Evolutionary conservation across 2,797 vertebrate species (phyloP).

Genomic region (Columba guinea): DNA sequence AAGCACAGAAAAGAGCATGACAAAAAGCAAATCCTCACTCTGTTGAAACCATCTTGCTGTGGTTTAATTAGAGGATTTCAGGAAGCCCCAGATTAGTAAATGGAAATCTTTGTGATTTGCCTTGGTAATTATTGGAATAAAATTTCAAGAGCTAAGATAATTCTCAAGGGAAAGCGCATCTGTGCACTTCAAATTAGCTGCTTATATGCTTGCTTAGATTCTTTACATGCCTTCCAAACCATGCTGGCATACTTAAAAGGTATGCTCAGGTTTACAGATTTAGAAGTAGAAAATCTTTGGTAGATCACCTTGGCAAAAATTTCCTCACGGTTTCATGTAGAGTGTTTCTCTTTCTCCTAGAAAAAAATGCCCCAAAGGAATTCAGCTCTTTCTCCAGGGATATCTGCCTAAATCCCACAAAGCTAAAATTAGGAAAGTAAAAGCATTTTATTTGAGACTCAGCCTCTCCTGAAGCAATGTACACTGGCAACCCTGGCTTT

Average conservation of each 20-base stretch:
- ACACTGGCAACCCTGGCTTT: background rate
- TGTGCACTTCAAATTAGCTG: slow-evolving; percentile 55
- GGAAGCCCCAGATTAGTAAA: slow-evolving; percentile 52
- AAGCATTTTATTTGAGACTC: background rate
- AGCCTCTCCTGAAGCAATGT: background rate
- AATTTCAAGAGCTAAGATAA: slow-evolving; percentile 39
- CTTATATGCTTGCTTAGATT: slow-evolving; percentile 54
- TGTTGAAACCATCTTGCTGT: background rate
- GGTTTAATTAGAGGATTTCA: slow-evolving; percentile 48
- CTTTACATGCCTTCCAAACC: slow-evolving; percentile 46
- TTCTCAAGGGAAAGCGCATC: slow-evolving; percentile 33
- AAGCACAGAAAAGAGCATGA: background rate
- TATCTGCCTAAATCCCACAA: background rate
- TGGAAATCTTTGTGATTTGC: slow-evolving; percentile 58
- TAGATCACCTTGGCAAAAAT: slow-evolving; percentile 20
- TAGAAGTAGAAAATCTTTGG: background rate
- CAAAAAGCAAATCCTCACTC: background rate
- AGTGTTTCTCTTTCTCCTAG: background rate
- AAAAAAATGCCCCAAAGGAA: background rate
- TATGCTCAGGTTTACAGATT: slow-evolving; percentile 27
- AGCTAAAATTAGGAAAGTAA: background rate
- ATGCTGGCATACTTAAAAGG: slow-evolving; percentile 7
- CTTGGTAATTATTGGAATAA: slow-evolving; percentile 51
- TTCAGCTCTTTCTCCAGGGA: background rate
- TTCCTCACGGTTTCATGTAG: background rate